Base-by-base conservation (phyloP, 2,797 vertebrate species). In the Coregonus ussuriensis region DNA sequence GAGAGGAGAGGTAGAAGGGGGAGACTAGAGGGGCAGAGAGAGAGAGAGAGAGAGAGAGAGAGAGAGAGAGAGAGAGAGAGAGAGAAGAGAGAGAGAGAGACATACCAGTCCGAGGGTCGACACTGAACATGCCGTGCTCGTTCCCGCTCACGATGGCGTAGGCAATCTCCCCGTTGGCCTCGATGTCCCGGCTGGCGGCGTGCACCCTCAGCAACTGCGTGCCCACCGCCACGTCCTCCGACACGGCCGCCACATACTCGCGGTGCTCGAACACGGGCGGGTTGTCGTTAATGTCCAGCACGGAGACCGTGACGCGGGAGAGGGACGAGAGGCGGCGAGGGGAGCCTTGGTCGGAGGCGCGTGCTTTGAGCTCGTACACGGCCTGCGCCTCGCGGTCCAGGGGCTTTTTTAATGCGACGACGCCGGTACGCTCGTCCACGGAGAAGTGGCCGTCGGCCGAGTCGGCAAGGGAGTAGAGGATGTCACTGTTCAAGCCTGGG, bases 251-350 rank as follows among this genome's bases (percentile, higher is more conserved):
- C 0, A 93, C 93, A 63, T 99, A 99, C 13, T 99, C 98, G 0
- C 96, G 95, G 1, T 95, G 95, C 88, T 99, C 98, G 79, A 99
- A 99, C 78, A 99, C 96, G 0, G 98, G 98, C 0, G 98, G 98
- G 72, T 99, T 99, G 89, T 99, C 97, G n/a, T n/a, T n/a, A n/a
- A n/a, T n/a, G n/a, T n/a, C n/a, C n/a, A n/a, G n/a, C n/a, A n/a
- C n/a, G n/a, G n/a, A n/a, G n/a, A n/a, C n/a, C n/a, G n/a, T n/a
- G n/a, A n/a, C n/a, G n/a, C n/a, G n/a, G n/a, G n/a, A n/a, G n/a
- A n/a, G n/a, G n/a, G n/a, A n/a, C n/a, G n/a, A n/a, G n/a, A n/a
- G n/a, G n/a, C n/a, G n/a, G n/a, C n/a, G n/a, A n/a, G n/a, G n/a
- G n/a, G n/a, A n/a, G n/a, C n/a, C n/a, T n/a, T n/a, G n/a, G n/a